These are phyloP conservation scores for Scaptodrosophila latifasciaeformis DNA, from an alignment of 2,888 invertebrate genomes.

Conservation along the genomic window DNA sequence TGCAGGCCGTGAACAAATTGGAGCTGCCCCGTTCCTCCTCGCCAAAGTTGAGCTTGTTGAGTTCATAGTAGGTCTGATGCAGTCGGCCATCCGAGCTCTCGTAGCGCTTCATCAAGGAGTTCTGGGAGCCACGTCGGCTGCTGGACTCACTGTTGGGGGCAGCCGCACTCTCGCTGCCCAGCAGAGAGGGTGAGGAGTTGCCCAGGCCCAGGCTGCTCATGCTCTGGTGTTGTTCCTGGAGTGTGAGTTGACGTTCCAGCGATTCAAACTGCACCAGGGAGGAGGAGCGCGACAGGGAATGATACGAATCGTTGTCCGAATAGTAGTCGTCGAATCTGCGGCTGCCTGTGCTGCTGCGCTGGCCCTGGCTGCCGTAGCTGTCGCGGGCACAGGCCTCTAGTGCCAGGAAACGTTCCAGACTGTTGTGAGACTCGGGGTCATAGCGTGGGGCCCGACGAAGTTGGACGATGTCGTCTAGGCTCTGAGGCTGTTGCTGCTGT, in stretches of 20 bases:
- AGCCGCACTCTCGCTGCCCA: constrained; percentile 61
- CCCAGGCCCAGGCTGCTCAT: constrained; percentile 70
- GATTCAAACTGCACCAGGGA: constrained; percentile 91
- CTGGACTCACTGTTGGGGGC: constrained; percentile 45
- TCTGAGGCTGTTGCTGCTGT: constrained; percentile 34
- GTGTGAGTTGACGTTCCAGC: constrained; percentile 82
- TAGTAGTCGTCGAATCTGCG: constrained; percentile 74
- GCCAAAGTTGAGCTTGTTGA: constrained; percentile 72
- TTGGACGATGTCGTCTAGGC: constrained; percentile 56
- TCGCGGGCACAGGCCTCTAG: constrained; percentile 59
- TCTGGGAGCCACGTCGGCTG: constrained; percentile 68
- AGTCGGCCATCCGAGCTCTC: constrained; percentile 71
- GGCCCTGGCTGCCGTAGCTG: constrained; percentile 55
- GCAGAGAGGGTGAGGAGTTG: constrained; percentile 73
- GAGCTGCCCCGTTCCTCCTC: constrained; percentile 38
- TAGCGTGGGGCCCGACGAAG: constrained; percentile 49
- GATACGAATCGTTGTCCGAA: constrained; percentile 75
- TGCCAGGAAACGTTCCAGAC: constrained; percentile 63
- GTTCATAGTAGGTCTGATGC: constrained; percentile 73
- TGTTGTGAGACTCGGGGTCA: constrained; percentile 53
- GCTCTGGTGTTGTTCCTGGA: constrained; percentile 74
- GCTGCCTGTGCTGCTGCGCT: constrained; percentile 62
- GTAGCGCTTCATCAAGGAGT: constrained; percentile 69
- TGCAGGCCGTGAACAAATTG: constrained; percentile 38
- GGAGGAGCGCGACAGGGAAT: constrained; percentile 85